Percentiles rank a stretch among this genome's conserved stretches.
These are phyloP conservation scores for Tychaedon coryphoeus DNA, from an alignment of 2,113 vertebrate species.

Conservation along the genomic window DNA sequence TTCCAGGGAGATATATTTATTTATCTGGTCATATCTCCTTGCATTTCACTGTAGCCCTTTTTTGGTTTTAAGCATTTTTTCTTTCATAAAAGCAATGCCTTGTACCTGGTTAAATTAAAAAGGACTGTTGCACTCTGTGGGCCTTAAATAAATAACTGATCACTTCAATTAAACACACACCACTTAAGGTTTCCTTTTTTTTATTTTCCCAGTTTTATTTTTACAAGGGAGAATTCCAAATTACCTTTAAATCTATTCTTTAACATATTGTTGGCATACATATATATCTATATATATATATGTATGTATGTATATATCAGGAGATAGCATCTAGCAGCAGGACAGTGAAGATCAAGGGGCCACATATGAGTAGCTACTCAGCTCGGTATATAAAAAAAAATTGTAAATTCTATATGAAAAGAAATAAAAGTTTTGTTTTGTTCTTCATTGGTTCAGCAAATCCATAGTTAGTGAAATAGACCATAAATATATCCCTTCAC, in stretches of 20 bases:
- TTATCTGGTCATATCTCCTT: constrained; percentile 11
- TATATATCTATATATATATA: no score
- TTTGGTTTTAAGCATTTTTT: neutral
- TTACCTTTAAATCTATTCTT: neutral
- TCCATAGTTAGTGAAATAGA: neutral
- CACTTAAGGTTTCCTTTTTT: neutral
- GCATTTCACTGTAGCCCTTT: neutral
- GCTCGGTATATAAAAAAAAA: neutral
- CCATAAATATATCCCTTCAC: neutral
- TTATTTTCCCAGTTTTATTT: neutral
- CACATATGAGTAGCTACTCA: neutral
- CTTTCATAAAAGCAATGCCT: neutral
- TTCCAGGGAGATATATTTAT: constrained; percentile 10
- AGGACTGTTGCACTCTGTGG: neutral
- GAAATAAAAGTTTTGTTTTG: no score
- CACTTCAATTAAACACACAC: neutral
- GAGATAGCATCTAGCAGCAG: neutral
- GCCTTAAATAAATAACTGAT: neutral
- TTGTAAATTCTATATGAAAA: neutral
- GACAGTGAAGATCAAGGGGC: neutral
- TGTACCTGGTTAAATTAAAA: neutral
- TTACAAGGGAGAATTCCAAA: neutral
- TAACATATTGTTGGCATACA: neutral
- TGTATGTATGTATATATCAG: neutral
- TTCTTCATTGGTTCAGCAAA: neutral